Evolutionary conservation across 2,888 invertebrate species (phyloP).

Genomic region (Dorcus parallelipipedus): DNA sequence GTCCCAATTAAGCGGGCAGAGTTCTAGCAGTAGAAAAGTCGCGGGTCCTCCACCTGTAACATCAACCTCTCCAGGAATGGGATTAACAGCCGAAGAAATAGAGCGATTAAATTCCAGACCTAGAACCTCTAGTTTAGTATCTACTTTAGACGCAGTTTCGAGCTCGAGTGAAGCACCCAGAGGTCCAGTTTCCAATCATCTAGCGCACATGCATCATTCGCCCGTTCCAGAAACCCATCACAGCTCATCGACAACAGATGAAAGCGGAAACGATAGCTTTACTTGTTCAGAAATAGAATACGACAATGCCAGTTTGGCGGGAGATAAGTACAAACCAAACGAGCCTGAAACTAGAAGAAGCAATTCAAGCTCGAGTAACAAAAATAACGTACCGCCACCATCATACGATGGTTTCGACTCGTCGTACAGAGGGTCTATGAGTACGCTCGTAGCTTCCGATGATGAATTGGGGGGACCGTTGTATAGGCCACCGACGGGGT

Average conservation of each 20-base stretch:
- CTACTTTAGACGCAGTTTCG: conserved; percentile 90
- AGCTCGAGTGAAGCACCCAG: conserved; percentile 81
- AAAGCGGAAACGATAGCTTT: conserved; percentile 95
- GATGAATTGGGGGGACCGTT: conserved; percentile 80
- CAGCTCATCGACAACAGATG: conserved; percentile 82
- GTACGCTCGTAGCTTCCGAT: conserved; percentile 90
- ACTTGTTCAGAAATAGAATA: conserved; percentile 98
- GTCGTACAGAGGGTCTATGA: conserved; percentile 89
- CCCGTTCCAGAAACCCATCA: conserved; percentile 70
- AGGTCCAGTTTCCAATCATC: conserved; percentile 63
- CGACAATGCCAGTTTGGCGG: conserved; percentile 82
- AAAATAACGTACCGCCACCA: conserved; percentile 63
- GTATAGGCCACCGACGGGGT: conserved; percentile 76
- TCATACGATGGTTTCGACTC: conserved; percentile 91
- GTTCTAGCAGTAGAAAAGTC: conserved; percentile 75
- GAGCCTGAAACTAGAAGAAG: conserved; percentile 41
- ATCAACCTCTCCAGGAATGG: conserved; percentile 70
- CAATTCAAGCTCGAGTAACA: conserved; percentile 42
- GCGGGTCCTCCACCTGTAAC: conserved; percentile 67
- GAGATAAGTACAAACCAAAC: conserved; percentile 62
- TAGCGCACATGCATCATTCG: conserved; percentile 70
- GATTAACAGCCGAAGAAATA: conserved; percentile 89
- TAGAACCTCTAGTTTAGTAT: conserved; percentile 85
- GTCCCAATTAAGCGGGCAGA: conserved; percentile 86
- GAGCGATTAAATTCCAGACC: conserved; percentile 85